Base-by-base conservation (phyloP, 2,888 invertebrate species). In the Fissipunctia ypsillon region DNA sequence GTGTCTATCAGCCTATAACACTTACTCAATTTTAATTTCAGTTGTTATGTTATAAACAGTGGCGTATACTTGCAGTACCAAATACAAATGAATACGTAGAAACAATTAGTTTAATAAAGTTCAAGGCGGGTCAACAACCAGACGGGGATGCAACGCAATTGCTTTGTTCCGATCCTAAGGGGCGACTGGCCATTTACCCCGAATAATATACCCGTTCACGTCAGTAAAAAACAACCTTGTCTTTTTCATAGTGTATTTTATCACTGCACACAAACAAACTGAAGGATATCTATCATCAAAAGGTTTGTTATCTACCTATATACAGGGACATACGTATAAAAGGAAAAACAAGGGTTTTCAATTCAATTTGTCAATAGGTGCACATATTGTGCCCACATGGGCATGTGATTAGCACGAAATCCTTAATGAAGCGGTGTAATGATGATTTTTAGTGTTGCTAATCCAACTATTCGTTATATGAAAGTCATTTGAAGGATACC, bases 91-190 rank as follows among this genome's bases (percentile, higher is more conserved):
- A 41, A 76, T 72, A 59, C 41, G 35, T 60, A 80, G 65, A 73
- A 65, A 67, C 65, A 74, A 76, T 72, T 70, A 81, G 48, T 78
- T 70, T 68, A 78, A 79, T 79, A 73, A 74, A 87, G 81, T 84
- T 84, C 78, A 80, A 69, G 78, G 70, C 84, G 69, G 95, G 94
- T 95, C 95, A 95, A 94, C 90, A 93, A 89, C 95, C 95, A 95
- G 95, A 95, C 94, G 71, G 90, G 90, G 92, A 89, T 89, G 90
- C 88, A 89, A 83, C 84, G 84, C 79, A 83, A 88, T 84, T 83
- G 88, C 94, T 94, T 94, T 94, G 94, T 94, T 91, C 91, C 83
- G 79, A 84, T 85, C 86, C 87, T 86, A 85, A 65, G 70, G 73
- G 74, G 75, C 81, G 84, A 70, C 88, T 88, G 93, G 93, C 90